A percentile compares a stretch with the other conserved stretches of the same genome.
phyloP scores from a whole-genome alignment of 1,140 invertebrate species.

The Ericerus pela region DNA sequence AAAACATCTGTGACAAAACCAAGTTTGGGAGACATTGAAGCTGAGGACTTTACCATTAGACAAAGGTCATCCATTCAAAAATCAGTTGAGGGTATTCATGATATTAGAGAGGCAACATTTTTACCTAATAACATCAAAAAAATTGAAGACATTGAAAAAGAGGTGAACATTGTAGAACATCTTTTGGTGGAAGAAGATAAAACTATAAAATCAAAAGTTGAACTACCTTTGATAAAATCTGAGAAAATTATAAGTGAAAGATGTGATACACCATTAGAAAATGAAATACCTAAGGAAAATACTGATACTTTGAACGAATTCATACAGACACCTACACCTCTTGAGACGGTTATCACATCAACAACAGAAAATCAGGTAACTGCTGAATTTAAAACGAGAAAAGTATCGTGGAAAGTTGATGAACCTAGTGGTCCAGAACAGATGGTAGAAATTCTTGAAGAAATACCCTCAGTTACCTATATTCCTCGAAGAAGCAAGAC shows the following conservation, averaged over 20 bases:
- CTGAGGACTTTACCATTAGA: no score
- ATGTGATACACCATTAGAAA: background rate
- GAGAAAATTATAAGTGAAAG: background rate
- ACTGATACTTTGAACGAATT: background rate
- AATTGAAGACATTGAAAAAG: background rate
- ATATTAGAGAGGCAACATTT: no score
- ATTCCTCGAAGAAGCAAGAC: slow-evolving; percentile 37
- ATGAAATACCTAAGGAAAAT: slow-evolving; percentile 6
- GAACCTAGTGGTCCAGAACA: no score
- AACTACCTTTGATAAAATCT: background rate
- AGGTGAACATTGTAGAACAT: background rate
- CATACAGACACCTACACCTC: background rate
- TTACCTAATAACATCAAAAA: no score
- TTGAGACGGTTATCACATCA: no score
- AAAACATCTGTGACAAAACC: no score
- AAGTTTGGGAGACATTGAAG: no score
- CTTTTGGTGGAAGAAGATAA: background rate
- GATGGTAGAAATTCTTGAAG: slow-evolving; percentile 1
- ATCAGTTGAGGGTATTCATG: no score
- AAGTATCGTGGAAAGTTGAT: no score
- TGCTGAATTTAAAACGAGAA: no score
- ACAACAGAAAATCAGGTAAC: no score
- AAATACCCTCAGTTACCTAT: slow-evolving; percentile 18
- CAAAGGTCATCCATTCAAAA: no score
- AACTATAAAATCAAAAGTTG: slow-evolving; percentile 13